These are phyloP conservation scores for Rhynchopsitta pachyrhyncha DNA, from an alignment of 2,113 vertebrate genomes.

Conservation along the genomic window DNA sequence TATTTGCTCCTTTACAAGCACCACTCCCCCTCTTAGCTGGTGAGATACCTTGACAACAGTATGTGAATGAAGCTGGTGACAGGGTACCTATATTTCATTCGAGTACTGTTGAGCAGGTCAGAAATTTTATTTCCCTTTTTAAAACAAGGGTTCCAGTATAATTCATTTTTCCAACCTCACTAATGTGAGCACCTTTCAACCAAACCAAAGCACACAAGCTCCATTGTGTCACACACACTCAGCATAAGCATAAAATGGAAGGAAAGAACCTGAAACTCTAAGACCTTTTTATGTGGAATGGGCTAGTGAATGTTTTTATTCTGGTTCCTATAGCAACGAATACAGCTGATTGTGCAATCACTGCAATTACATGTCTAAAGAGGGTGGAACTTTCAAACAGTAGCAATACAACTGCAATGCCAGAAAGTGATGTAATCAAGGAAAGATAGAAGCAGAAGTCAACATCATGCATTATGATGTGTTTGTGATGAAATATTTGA, in stretches of 20 bases:
- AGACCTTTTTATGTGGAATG: not conserved
- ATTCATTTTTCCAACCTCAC: not conserved
- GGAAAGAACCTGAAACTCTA: not conserved
- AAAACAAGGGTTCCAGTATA: not conserved
- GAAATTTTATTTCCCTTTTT: not conserved
- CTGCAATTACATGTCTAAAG: not conserved
- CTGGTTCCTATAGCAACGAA: conserved; percentile 30
- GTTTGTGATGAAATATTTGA: not conserved
- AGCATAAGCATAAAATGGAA: not conserved
- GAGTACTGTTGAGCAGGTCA: not conserved
- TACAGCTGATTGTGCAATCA: not conserved
- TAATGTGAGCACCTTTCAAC: not conserved
- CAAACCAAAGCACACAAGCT: not conserved
- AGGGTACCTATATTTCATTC: not conserved
- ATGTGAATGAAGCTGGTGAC: not conserved
- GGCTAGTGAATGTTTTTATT: not conserved
- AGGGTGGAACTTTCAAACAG: not conserved
- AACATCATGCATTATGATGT: not conserved
- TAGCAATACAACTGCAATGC: not conserved
- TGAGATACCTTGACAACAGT: not conserved
- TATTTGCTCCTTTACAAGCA: not conserved
- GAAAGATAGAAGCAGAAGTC: not conserved
- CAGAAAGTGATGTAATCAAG: not conserved
- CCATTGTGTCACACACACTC: not conserved
- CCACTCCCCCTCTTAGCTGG: not conserved